Evolutionary conservation across 2,113 vertebrate species (phyloP), one percentile per base, ranked within the genome.

Genomic region (Donacobius atricapilla): DNA sequence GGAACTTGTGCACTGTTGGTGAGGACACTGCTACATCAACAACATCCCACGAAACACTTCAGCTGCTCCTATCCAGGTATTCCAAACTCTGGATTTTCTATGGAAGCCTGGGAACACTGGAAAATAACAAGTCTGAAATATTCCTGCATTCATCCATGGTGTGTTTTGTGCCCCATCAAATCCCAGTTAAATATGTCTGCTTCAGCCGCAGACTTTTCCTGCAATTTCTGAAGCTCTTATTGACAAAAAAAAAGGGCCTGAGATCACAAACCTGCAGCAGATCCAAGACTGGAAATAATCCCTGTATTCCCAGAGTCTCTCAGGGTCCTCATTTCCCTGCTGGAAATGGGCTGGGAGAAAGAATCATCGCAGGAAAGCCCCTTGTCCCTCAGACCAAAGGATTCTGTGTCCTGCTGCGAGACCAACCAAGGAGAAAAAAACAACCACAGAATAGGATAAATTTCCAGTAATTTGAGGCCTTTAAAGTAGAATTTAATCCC

Each of bases 331-430:
- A 6, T 33, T 87, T 82, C 33, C 60, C 22, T 78, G 24, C 33
- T 75, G 60, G 81, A 70, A 73, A 63, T 39, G 42, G 5, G 8
- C 33, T 66, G n/a, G 60, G 47, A 82, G 30, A 81, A 81, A 30
- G 13, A 30, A 24, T 57, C 33, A 27, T 23, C 27, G 33, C 39
- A 60, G 51, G 33, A 24, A 94, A 8, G 14, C 15, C 66, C 58
- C 45, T 73, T 37, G 10, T 39, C 48, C 63, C 16, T 64, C 35
- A 35, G 20, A 28, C 5, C 3, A 9, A 75, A 61, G 60, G 19
- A 24, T 40, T 68, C 31, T 58, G 63, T 21, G 4, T 6, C 50
- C 0, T 0, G 33, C 33, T 66, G 35, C 0, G 9, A 17, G 64
- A 40, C 18, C 37, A 50, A 0, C 18, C 18, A 35, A 35, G 10